A percentile compares a stretch with the other conserved stretches of the same genome.
Conservation (phyloP, 1,140 invertebrate genomes). For the Drosophila serrata region DNA sequence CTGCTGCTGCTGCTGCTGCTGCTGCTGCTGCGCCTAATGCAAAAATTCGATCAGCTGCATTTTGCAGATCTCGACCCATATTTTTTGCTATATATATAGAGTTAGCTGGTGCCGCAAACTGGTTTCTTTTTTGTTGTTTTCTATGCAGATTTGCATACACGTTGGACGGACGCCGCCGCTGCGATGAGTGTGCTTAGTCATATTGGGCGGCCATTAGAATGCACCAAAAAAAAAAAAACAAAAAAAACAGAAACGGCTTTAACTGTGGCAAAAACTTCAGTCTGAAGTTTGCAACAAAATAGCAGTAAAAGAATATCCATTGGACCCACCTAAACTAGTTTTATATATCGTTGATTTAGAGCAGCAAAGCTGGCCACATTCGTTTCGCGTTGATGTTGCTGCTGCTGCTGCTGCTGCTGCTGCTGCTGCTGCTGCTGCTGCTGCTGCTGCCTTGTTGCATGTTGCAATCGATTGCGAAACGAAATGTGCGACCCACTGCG, state of each 20-base stretch:
- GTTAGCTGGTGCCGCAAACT: constrained; percentile 65
- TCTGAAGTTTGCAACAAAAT: constrained; percentile 71
- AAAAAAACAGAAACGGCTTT: constrained; percentile 24
- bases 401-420: constrained; percentile 21
- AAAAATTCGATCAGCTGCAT: constrained; percentile 85
- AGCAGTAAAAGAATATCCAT: constrained; percentile 84
- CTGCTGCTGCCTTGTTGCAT: constrained; percentile 66
- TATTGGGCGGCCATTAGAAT: constrained; percentile 85
- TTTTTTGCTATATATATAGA: constrained; percentile 75
- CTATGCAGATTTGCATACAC: constrained; percentile 80
- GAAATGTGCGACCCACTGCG: constrained; percentile 83
- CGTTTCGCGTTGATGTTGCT: constrained; percentile 69
- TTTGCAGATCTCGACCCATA: constrained; percentile 84
- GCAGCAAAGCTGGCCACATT: constrained; percentile 73
- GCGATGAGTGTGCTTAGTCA: constrained; percentile 85
- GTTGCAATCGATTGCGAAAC: constrained; percentile 84
- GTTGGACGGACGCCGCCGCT: constrained; percentile 65
- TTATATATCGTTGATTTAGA: constrained; percentile 78
- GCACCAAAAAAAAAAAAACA: too few species aligned
- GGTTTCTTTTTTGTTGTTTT: constrained; percentile 49
- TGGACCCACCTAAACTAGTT: constrained; percentile 85
- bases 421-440: constrained; percentile 39
- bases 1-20: constrained; percentile 48
- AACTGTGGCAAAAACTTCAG: constrained; percentile 32
- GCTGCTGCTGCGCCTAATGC: constrained; percentile 83